Conservation (phyloP, 2,797 vertebrate genomes). For the Sebastes alutus region DNA sequence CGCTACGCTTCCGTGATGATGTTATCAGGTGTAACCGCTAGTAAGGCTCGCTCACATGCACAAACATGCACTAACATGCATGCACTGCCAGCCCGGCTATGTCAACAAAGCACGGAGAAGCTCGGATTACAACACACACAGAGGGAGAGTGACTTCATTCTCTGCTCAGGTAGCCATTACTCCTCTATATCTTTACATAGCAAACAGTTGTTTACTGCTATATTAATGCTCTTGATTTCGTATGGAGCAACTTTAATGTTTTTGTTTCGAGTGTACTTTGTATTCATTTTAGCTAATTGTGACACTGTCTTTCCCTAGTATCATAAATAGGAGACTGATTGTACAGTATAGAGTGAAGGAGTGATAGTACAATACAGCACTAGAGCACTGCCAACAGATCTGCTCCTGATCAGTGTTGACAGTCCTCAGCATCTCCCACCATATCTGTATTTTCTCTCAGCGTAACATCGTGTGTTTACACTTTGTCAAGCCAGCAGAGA, state of each 20-base stretch:
- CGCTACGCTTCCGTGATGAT: no score
- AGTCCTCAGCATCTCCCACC: slow-evolving; percentile 28
- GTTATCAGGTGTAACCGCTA: no score
- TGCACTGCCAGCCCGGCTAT: no score
- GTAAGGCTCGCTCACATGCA: no score
- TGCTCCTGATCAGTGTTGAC: slow-evolving; percentile 40
- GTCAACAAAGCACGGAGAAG: no score
- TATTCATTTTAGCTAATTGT: background rate
- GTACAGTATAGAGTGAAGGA: background rate
- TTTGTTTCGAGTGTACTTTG: background rate
- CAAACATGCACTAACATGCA: no score
- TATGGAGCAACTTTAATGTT: background rate
- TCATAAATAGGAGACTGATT: background rate
- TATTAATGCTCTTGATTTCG: background rate
- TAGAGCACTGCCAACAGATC: slow-evolving; percentile 19
- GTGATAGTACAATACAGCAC: background rate
- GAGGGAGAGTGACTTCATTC: background rate
- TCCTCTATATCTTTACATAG: background rate
- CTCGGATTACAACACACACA: background rate
- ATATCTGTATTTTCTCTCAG: slow-evolving; percentile 62
- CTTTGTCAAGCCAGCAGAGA: slow-evolving; percentile 70
- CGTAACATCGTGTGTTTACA: slow-evolving; percentile 65
- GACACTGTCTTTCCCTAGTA: background rate
- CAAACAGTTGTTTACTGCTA: background rate
- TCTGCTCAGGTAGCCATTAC: background rate